These are phyloP conservation scores for Brachyistius frenatus DNA, from an alignment of 2,113 vertebrate genomes.

Conservation along the genomic window DNA sequence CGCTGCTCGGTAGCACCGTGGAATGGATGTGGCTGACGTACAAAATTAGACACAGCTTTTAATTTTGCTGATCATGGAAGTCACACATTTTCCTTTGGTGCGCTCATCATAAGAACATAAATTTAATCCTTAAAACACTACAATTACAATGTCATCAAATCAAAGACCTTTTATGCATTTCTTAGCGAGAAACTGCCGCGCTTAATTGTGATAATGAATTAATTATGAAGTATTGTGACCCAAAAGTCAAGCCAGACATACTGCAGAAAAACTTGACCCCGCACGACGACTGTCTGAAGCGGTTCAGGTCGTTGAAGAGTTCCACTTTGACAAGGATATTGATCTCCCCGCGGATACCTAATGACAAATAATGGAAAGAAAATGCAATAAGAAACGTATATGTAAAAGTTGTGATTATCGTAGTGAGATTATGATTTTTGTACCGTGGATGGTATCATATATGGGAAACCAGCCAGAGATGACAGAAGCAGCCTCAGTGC, in stretches of 20 bases:
- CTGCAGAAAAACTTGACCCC: constrained; percentile 99
- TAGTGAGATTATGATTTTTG: neutral
- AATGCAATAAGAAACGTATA: neutral
- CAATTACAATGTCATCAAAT: neutral
- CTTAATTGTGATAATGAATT: too few relatives aligned
- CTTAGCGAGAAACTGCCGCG: neutral
- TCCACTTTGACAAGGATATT: constrained; percentile 98
- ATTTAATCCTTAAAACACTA: neutral
- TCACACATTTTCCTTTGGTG: neutral
- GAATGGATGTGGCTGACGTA: constrained; percentile 92
- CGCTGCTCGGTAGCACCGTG: constrained; percentile 92
- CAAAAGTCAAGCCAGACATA: constrained; percentile 82
- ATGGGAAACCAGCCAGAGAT: constrained; percentile 99
- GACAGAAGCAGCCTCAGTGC: constrained; percentile 94
- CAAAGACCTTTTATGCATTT: neutral
- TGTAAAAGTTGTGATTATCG: neutral
- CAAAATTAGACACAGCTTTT: neutral
- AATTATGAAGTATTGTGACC: neutral
- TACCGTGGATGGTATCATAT: constrained; percentile 98
- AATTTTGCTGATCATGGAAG: neutral
- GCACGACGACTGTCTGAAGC: constrained; percentile 97
- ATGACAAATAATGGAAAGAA: constrained; percentile 37
- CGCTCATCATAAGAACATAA: neutral
- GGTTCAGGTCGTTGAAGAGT: constrained; percentile 98
- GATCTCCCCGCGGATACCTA: constrained; percentile 98